These are phyloP conservation scores for Blera fallax DNA, from an alignment of 2,888 invertebrate genomes.

Conservation along the genomic window DNA sequence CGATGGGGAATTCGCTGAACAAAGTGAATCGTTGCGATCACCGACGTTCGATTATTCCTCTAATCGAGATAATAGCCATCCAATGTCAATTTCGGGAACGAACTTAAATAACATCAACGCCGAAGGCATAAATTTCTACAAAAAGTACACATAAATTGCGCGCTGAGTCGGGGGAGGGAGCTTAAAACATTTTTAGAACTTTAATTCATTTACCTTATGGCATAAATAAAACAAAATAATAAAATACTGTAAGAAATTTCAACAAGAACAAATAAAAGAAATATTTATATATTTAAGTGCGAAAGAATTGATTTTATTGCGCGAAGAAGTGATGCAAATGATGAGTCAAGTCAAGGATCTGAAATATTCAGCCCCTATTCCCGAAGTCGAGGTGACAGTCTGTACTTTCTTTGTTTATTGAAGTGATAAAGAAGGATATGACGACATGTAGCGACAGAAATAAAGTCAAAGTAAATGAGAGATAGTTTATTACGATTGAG, in stretches of 20 bases:
- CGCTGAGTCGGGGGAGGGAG: conserved; percentile 19
- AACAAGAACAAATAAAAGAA: conserved; percentile 40
- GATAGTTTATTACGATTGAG: no score
- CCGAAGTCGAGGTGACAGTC: no score
- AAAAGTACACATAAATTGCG: conserved; percentile 65
- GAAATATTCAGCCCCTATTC: neutral
- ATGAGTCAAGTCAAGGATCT: neutral
- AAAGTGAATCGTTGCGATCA: conserved; percentile 56
- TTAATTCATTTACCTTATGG: conserved; percentile 52
- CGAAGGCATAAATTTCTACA: conserved; percentile 56
- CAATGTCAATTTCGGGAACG: conserved; percentile 61
- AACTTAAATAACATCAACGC: conserved; percentile 29
- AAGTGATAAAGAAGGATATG: no score
- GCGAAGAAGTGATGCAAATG: neutral
- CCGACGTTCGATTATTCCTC: conserved; percentile 48
- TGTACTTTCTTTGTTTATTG: no score
- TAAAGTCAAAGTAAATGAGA: no score
- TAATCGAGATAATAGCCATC: conserved; percentile 39
- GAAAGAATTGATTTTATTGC: neutral
- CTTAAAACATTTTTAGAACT: conserved; percentile 33
- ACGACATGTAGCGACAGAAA: no score
- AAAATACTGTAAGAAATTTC: conserved; percentile 55
- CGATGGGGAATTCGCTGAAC: conserved; percentile 25
- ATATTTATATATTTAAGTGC: conserved; percentile 53
- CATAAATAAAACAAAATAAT: conserved; percentile 41